A percentile compares a stretch with the other conserved stretches of the same genome.
Evolutionary conservation across 2,888 invertebrate genomes (phyloP).

Genomic region (Prosapia bicincta): DNA sequence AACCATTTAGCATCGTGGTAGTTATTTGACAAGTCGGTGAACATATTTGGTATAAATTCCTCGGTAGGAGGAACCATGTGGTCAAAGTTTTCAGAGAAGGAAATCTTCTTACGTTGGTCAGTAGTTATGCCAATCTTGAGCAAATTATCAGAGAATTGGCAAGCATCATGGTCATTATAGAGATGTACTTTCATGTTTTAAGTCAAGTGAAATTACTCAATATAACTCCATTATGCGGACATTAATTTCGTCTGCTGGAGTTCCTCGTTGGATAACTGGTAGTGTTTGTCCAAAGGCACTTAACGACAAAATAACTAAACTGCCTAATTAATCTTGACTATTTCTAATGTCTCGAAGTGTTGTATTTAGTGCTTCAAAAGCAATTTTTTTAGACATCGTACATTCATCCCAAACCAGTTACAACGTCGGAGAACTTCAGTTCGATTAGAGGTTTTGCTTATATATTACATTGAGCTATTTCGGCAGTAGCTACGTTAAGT

Average conservation of each 20-base stretch:
- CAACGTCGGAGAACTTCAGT: slow-evolving; percentile 4
- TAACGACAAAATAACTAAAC: not conserved
- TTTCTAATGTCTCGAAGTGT: not conserved
- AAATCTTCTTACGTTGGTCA: no score
- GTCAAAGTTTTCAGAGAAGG: not conserved
- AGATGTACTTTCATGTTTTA: not conserved
- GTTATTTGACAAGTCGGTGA: not conserved
- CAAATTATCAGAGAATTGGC: not conserved
- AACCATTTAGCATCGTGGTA: not conserved
- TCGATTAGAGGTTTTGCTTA: not conserved
- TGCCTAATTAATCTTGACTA: not conserved
- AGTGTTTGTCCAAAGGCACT: not conserved
- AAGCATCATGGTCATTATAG: not conserved
- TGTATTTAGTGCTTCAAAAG: not conserved
- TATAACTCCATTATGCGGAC: not conserved
- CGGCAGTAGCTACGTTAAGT: no score
- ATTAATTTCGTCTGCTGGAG: slow-evolving; percentile 7
- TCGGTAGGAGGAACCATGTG: not conserved
- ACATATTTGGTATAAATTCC: not conserved
- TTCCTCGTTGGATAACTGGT: not conserved
- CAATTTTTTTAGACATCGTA: not conserved
- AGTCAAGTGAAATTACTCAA: not conserved
- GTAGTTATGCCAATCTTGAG: not conserved
- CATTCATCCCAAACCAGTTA: slow-evolving; percentile 3
- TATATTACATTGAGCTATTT: no score